Evolutionary conservation across 2,113 vertebrate genomes (phyloP), one percentile per base, ranked within the genome.

Genomic region (Antechinus flavipes): DNA sequence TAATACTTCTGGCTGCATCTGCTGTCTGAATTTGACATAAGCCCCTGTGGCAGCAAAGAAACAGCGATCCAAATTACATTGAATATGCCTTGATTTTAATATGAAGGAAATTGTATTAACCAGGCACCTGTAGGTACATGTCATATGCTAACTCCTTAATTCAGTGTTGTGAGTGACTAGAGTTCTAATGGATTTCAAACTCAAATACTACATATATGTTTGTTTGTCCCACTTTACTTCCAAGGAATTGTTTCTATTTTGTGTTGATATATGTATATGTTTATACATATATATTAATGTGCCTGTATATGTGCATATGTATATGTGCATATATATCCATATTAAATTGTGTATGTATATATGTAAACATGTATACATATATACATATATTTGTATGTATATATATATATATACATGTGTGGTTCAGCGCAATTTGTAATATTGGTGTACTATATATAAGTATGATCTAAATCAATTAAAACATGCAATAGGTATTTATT

Each of bases 31-130:
- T 49, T 68, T 96, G 95, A 97, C 90, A 94, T 24, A 94, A 93
- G 56, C 54, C 68, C 68, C 95, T 91, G 90, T 94, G 96, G 90
- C 93, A 95, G 95, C 97, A 93, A 94, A 95, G 58, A 89, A 94
- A 84, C 90, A 93, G 92, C 50, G 93, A 94, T 95, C 97, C 97
- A 97, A 97, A 97, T 97, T 97, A 97, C 97, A 96, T 46, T 49
- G 93, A 97, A 90, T 97, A 97, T 68, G 27, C 52, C 95, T 95
- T 95, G 96, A 97, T 42, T 97, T 42, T 95, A 97, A 98, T 96
- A 95, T 56, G 93, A 97, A 96, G 58, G 58, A 96, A 97, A 97
- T 94, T 92, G 94, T 94, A 96, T 98, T 97, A 97, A 95, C 92
- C 54, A 95, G 52, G 95, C 96, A 97, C 97, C 94, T 94, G 55